Evolutionary conservation across 2,888 invertebrate genomes (phyloP).

Genomic region (Auanema sp.): DNA sequence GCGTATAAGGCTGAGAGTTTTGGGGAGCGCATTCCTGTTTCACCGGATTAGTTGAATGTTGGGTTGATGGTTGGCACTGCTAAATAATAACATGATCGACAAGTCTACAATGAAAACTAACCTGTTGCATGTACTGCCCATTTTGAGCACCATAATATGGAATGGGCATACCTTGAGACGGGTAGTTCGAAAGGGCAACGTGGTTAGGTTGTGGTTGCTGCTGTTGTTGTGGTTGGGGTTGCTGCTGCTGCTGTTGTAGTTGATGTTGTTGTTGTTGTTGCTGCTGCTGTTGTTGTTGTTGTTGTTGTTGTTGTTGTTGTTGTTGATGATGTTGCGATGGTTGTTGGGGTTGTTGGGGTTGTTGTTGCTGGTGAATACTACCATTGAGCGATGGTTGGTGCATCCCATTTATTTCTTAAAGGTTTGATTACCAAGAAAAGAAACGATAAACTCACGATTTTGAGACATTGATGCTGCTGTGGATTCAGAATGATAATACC

Average conservation of each 20-base stretch:
- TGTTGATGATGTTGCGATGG: too few species aligned
- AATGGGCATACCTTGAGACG: neutral
- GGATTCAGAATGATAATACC: too few species aligned
- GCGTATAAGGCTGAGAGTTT: too few species aligned
- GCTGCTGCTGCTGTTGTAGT: constrained; percentile 9
- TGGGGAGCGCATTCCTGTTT: too few species aligned
- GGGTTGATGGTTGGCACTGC: neutral
- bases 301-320: neutral
- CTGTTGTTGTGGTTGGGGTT: neutral
- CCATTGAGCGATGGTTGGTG: too few species aligned
- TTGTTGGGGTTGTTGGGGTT: too few species aligned
- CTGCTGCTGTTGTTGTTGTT: constrained; percentile 1
- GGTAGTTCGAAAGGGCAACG: neutral
- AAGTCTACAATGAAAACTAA: constrained; percentile 4
- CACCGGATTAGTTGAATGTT: too few species aligned
- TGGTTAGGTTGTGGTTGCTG: neutral
- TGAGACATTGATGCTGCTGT: too few species aligned
- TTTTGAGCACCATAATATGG: neutral
- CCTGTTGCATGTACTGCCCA: constrained; percentile 7
- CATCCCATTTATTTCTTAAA: too few species aligned
- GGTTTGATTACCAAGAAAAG: too few species aligned
- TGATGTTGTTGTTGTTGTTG: constrained; percentile 4
- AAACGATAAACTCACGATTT: too few species aligned
- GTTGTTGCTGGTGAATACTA: too few species aligned
- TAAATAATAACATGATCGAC: neutral